A percentile compares a stretch with the other conserved stretches of the same genome.
Evolutionary conservation across 2,113 vertebrate species (phyloP).

Genomic region (Cnemophilus loriae): DNA sequence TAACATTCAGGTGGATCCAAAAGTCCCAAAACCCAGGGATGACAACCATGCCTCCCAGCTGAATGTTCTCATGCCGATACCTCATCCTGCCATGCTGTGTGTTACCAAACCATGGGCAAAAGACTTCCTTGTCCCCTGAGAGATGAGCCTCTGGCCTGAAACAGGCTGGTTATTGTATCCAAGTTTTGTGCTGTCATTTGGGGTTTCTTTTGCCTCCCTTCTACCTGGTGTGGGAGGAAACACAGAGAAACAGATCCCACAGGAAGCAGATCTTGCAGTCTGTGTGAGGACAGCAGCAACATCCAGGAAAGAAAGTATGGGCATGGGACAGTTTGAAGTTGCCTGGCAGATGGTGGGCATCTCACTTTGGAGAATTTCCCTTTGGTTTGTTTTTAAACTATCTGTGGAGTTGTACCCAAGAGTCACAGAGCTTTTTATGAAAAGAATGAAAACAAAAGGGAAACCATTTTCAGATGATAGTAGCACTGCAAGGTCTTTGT

Average conservation of each 20-base stretch:
- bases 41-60: not conserved
- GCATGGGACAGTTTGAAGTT: not conserved
- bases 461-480: not conserved
- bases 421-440: not conserved
- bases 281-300: not conserved
- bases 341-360: not conserved
- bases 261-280: not conserved
- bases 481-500: not conserved
- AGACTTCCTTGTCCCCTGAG: not conserved
- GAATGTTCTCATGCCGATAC: accelerated
- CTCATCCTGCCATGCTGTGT: not conserved
- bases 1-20: not conserved
- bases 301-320: not conserved
- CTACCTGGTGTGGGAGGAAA: not conserved
- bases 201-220: not conserved
- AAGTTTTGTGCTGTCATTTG: not conserved
- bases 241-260: not conserved
- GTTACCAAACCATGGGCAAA: not conserved
- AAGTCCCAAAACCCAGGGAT: not conserved
- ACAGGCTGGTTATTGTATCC: not conserved
- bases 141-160: not conserved
- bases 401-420: not conserved
- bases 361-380: not conserved
- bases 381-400: not conserved
- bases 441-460: not conserved